These are phyloP conservation scores for Timandra comae DNA, from an alignment of 2,888 invertebrate species.

Conservation along the genomic window DNA sequence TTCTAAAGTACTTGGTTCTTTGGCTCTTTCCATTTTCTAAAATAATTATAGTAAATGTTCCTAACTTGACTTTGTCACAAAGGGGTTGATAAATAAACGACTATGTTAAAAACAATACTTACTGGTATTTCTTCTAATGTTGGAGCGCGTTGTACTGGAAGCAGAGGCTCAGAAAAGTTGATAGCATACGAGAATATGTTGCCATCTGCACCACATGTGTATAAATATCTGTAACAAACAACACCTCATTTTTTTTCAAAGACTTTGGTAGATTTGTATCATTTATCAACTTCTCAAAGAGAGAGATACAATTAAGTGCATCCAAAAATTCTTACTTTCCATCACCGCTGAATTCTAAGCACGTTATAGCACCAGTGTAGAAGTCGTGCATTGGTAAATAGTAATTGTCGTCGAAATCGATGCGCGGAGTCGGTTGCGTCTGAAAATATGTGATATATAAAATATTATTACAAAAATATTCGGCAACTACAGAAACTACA, in stretches of 20 bases:
- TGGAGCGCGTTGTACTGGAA: conserved; percentile 24
- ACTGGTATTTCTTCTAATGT: conserved; percentile 30
- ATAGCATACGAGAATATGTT: conserved; percentile 84
- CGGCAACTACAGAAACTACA: no score
- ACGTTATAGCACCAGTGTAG: conserved; percentile 80
- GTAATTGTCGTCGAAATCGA: conserved; percentile 78
- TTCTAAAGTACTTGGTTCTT: conserved; percentile 56
- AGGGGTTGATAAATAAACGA: no score
- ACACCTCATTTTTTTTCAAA: no score
- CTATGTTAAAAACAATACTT: no score
- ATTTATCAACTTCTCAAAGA: no score
- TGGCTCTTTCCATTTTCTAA: conserved; percentile 37
- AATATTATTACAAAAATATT: no score
- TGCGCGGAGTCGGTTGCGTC: conserved; percentile 58
- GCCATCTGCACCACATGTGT: conserved; percentile 84
- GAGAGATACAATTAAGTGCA: no score
- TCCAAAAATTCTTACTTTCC: conserved; percentile 65
- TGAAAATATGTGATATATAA: no score
- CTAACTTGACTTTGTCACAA: no score
- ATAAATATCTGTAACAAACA: conserved; percentile 55
- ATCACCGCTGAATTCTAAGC: conserved; percentile 79
- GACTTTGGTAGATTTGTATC: no score
- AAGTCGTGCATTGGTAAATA: conserved; percentile 85
- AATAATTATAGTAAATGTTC: not conserved
- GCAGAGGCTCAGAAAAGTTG: conserved; percentile 54